A percentile compares a stretch with the other conserved stretches of the same genome.
Evolutionary conservation across 2,797 vertebrate genomes (phyloP).

Genomic region (Pygocentrus nattereri): DNA sequence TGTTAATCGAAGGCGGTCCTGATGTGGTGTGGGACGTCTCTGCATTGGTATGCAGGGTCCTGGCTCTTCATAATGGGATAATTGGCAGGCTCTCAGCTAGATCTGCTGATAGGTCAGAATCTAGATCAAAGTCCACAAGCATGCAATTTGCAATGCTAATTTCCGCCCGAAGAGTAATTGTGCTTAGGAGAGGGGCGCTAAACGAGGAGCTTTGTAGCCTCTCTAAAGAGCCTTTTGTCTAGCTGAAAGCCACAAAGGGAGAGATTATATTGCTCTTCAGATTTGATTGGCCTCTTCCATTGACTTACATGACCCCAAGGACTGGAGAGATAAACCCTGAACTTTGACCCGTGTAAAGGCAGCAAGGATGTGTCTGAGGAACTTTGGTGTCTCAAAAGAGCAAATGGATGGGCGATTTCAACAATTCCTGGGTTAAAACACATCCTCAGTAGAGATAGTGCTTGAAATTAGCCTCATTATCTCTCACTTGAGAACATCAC

Average conservation of each 20-base stretch:
- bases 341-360: conserved; percentile 54
- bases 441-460: not conserved
- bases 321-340: conserved; percentile 71
- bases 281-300: conserved; percentile 71
- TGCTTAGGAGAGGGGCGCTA: conserved; percentile 73
- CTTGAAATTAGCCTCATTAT: conserved; percentile 29
- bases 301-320: conserved; percentile 68
- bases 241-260: conserved; percentile 68
- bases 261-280: conserved; percentile 70
- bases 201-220: conserved; percentile 70
- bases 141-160: conserved; percentile 81
- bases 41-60: conserved; percentile 73
- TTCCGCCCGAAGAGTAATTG: conserved; percentile 73
- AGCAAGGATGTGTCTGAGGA: not conserved
- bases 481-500: not conserved
- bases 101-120: conserved; percentile 79
- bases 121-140: conserved; percentile 76
- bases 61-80: conserved; percentile 77
- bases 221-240: conserved; percentile 75
- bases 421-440: not conserved
- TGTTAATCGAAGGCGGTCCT: conserved; percentile 54
- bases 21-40: conserved; percentile 51
- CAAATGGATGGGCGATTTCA: not conserved
- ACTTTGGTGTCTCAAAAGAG: not conserved
- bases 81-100: conserved; percentile 79